phyloP scores from a whole-genome alignment of 2,888 invertebrate genomes.

The Andricus curvator region DNA sequence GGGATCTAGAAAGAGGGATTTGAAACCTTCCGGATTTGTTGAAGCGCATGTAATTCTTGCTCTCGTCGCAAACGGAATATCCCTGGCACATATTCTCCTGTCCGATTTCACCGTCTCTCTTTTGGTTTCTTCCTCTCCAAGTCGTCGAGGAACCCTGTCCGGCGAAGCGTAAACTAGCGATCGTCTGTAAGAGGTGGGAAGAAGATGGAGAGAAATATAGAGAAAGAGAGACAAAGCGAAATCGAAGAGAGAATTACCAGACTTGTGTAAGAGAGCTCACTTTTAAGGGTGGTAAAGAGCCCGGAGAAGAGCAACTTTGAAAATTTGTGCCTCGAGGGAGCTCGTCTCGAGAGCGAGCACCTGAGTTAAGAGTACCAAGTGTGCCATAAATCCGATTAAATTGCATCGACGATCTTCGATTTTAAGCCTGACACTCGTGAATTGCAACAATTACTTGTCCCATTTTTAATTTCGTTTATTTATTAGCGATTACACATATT shows the following conservation, averaged over 20 bases:
- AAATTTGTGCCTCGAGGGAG: constrained; percentile 40
- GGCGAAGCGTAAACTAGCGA: constrained; percentile 9
- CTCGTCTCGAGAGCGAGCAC: constrained; percentile 47
- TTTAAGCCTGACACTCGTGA: constrained; percentile 34
- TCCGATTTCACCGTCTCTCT: constrained; percentile 20
- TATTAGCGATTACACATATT: neutral
- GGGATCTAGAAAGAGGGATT: constrained; percentile 22
- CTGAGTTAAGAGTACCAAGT: constrained; percentile 66
- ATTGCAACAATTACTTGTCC: neutral
- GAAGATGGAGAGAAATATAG: constrained; percentile 25
- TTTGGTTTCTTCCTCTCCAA: constrained; percentile 42
- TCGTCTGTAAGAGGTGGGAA: constrained; percentile 42
- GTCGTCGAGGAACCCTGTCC: constrained; percentile 24
- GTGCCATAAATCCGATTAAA: constrained; percentile 69
- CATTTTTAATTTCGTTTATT: neutral
- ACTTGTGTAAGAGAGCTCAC: constrained; percentile 31
- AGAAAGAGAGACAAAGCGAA: constrained; percentile 43
- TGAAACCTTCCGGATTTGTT: constrained; percentile 23
- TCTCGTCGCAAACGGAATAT: constrained; percentile 43
- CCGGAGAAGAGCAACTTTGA: constrained; percentile 41
- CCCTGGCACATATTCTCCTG: constrained; percentile 23
- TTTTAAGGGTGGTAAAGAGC: constrained; percentile 42
- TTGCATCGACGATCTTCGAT: constrained; percentile 69
- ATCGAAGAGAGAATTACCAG: constrained; percentile 42
- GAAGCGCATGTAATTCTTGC: constrained; percentile 31